Base-by-base conservation (phyloP, 2,888 invertebrate genomes). In the Lydus trimaculatus region DNA sequence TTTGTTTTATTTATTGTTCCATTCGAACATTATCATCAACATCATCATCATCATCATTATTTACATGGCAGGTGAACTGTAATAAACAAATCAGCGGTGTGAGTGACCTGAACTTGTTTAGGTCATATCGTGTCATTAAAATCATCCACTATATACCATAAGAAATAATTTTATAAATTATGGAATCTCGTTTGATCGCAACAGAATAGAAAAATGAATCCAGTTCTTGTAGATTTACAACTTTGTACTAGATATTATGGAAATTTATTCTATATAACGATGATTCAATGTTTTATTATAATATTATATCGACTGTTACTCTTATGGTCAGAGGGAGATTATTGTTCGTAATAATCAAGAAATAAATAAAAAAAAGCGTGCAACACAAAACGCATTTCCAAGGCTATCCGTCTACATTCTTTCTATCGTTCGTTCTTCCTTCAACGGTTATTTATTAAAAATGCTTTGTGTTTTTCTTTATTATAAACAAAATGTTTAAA, bases 161-260 rank as follows among this genome's bases (percentile, higher is more conserved):
- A n/a, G n/a, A n/a, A n/a, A n/a, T n/a, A n/a, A n/a, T n/a, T n/a
- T n/a, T n/a, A n/a, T n/a, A n/a, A n/a, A n/a, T n/a, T n/a, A n/a
- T n/a, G n/a, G n/a, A n/a, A n/a, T n/a, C n/a, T n/a, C n/a, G n/a
- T n/a, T n/a, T n/a, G n/a, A n/a, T n/a, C n/a, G n/a, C n/a, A n/a
- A n/a, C n/a, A n/a, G n/a, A n/a, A n/a, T n/a, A 6, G 13, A 15
- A 1, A 15, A 15, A 15, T 2, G 28, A 52, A 52, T 52, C 25
- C 52, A 13, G 52, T 52, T 52, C 20, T 17, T n/a, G 43, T 2
- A 20, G 52, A 25, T 25, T 23, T 52, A 52, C 52, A 52, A 23
- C 36, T 17, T 8, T 69, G 69, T n/a, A 63, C 69, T 61, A 69
- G 65, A 69, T 69, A 31, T 69, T 69, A 69, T 69, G 69, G 58